Base-by-base conservation (phyloP, 2,888 invertebrate species). In the Leptothorax acervorum region DNA sequence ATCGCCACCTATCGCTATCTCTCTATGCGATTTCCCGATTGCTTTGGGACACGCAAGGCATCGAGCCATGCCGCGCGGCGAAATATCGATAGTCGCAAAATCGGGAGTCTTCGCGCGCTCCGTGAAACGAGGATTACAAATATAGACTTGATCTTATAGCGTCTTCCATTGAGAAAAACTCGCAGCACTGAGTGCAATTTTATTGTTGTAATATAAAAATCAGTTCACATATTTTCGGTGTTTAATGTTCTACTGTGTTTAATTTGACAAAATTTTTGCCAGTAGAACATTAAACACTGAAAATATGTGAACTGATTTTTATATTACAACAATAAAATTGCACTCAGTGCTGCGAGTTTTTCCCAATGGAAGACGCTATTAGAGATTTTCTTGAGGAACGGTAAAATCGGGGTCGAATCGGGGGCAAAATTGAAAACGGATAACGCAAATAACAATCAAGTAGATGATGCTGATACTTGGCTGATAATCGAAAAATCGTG, bases 1-100 rank as follows among this genome's bases (percentile, higher is more conserved):
- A 86, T 89, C 84, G 82, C 73, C 63, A 51, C 53, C 62, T 75
- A 62, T 55, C 45, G 60, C 68, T 51, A 45, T 18, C 45, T 3
- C 12, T 45, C 45, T 23, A 39, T 42, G 18, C 82, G 63, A 73
- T 76, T 65, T 53, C 48, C 18, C 60, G 79, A 71, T 81, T 62
- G 70, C 79, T 70, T 35, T 23, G 39, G 76, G 9, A 76, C 6
- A 60, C 48, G 23, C 35, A 71, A 68, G 60, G 48, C 79, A 68
- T n/a, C 70, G 31, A 42, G 31, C 9, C 23, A 3, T 28, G 35
- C 3, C 9, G 23, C 42, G 1, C 18, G 15, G 11, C 45, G n/a
- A 78, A 78, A 45, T 57, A 18, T 81, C 48, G 35, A 70, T 60
- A 60, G 60, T 51, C 60, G 48, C 39, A 23, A 71, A 71, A 79